Base-by-base conservation (phyloP, 1,140 invertebrate genomes). In the Aphelenchoides fujianensis region DNA sequence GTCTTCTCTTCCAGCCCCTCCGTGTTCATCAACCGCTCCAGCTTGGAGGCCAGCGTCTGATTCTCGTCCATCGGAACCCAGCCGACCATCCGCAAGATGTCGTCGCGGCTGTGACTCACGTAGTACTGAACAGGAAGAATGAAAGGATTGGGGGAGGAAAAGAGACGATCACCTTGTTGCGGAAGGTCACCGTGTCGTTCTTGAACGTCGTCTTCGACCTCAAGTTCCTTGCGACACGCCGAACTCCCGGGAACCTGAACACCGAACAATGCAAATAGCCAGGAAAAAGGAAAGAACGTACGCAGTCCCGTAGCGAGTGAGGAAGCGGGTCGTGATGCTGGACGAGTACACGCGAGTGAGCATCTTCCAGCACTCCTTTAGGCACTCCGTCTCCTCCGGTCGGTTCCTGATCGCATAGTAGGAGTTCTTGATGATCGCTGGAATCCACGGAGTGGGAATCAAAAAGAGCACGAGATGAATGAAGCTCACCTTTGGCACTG, bases 31-130 rank as follows among this genome's bases (percentile, higher is more conserved):
- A 75, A 31, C 63, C 57, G 32, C 30, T 79, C 72, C 19, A 79
- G 35, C 31, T 19, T 12, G 35, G n/a, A 16, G 23, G 41, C 67
- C 9, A 36, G 74, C 31, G 36, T 74, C 16, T 54, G 41, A 3
- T 61, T 31, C 30, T 74, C 77, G 7, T 75, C 74, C 41, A 75
- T 73, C n/a, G 72, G 48, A 3, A 75, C 57, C 75, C 75, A 76
- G 23, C 75, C 75, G 54, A 77, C 72, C 48, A 79, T 68, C 28
- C 66, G 36, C 27, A 79, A 34, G 62, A 76, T 81, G 34, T 75
- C 61, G 41, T 79, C 76, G 36, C 75, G 53, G 35, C 57, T 79
- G 34, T 76, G 55, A 62, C 76, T 76, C 30, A 54, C 55, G 70
- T 80, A 76, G 28, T 79, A 48, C 76, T 77, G 23, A 76, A n/a